Evolutionary conservation across 2,888 invertebrate species (phyloP).

Genomic region (Xanthorhoe spadicearia): DNA sequence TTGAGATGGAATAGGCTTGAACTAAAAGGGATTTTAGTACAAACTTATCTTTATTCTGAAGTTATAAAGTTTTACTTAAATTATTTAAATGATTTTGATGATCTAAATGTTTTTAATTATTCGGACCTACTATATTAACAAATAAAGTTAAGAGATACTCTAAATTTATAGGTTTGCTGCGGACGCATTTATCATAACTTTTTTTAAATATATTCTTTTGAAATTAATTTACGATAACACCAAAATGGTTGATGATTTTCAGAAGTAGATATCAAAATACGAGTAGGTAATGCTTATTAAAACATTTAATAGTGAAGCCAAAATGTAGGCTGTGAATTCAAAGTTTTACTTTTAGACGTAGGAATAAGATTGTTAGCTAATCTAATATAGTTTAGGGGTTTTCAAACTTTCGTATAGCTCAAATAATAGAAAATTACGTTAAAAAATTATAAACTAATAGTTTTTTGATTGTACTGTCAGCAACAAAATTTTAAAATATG

Average conservation of each 20-base stretch:
- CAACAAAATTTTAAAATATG: background rate
- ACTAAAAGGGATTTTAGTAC: no score
- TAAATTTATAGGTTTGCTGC: no score
- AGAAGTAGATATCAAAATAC: background rate
- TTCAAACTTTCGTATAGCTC: background rate
- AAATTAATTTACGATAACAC: background rate
- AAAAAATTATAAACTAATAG: background rate
- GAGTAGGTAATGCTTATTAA: background rate
- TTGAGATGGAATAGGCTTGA: no score
- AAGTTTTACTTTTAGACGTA: slow-evolving; percentile 11
- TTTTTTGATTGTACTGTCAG: background rate
- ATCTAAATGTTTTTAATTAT: no score
- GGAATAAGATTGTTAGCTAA: background rate
- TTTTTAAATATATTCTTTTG: background rate
- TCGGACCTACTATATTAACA: no score
- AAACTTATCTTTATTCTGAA: no score
- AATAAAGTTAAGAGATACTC: no score
- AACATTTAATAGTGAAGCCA: slow-evolving; percentile 33
- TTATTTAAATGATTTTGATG: no score
- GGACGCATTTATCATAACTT: no score
- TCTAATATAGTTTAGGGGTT: background rate
- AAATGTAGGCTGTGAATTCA: slow-evolving; percentile 41
- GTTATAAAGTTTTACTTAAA: no score
- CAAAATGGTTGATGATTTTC: background rate
- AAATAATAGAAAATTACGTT: background rate